A percentile compares a stretch with the other conserved stretches of the same genome.
These are phyloP conservation scores for Galeopterus variegatus DNA, from an alignment of 2,113 vertebrate species.

Conservation along the genomic window DNA sequence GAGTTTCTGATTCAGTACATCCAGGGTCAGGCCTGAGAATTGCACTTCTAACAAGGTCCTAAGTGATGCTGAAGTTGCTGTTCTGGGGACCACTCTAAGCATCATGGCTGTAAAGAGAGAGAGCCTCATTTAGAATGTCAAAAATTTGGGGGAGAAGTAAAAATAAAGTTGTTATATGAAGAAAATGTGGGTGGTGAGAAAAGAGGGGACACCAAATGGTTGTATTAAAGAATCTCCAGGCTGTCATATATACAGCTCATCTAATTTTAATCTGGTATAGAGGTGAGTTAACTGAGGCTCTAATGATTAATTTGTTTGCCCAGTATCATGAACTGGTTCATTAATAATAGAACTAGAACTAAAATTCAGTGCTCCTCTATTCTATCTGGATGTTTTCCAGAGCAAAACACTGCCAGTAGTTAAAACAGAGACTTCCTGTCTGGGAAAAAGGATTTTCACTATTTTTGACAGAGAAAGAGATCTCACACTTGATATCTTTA, in stretches of 20 bases:
- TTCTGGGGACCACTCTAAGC: neutral
- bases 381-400: neutral
- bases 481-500: neutral
- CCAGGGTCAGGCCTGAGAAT: neutral
- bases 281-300: neutral
- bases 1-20: neutral
- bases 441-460: neutral
- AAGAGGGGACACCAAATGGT: neutral
- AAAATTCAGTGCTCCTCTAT: neutral
- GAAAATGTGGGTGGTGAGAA: neutral
- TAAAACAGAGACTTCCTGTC: neutral
- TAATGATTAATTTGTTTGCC: neutral
- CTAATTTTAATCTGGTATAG: neutral
- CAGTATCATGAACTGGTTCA: neutral
- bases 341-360: neutral
- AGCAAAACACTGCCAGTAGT: neutral
- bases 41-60: neutral
- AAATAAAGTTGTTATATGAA: conserved; percentile 6
- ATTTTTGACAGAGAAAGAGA: conserved; percentile 28
- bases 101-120: neutral
- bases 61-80: neutral
- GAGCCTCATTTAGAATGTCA: neutral
- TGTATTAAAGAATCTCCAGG: neutral
- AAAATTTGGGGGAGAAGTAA: neutral
- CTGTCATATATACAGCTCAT: neutral